These are phyloP conservation scores for Peribatodes rhomboidaria DNA, from an alignment of 2,888 invertebrate species.

Conservation along the genomic window DNA sequence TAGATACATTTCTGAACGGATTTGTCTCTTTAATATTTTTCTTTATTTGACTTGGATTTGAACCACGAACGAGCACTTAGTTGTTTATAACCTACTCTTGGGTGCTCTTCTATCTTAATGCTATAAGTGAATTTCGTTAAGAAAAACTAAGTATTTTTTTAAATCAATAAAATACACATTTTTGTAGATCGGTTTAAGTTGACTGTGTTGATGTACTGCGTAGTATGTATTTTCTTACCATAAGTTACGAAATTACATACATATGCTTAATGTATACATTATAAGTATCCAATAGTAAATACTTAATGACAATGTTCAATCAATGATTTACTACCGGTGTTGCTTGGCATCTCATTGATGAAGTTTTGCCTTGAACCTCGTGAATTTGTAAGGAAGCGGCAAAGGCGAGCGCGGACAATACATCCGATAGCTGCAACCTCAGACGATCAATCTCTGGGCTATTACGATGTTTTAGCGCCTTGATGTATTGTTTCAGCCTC, in stretches of 20 bases:
- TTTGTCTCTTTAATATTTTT: conserved; percentile 33
- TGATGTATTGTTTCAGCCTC: conserved; percentile 85
- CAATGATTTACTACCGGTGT: not conserved
- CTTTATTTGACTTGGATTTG: not conserved
- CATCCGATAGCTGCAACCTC: conserved; percentile 73
- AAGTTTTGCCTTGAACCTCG: conserved; percentile 26
- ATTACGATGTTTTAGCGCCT: conserved; percentile 85
- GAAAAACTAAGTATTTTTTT: too few relatives aligned
- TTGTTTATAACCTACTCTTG: not conserved
- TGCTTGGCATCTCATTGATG: conserved; percentile 7
- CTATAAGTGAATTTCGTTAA: too few relatives aligned
- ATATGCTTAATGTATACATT: too few relatives aligned
- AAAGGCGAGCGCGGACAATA: conserved; percentile 65
- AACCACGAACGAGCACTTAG: not conserved
- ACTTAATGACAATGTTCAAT: not conserved
- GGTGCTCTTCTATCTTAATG: not conserved
- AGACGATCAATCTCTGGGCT: conserved; percentile 83
- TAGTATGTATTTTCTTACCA: too few relatives aligned
- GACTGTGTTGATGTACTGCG: too few relatives aligned
- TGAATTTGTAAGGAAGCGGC: conserved; percentile 49
- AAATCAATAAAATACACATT: too few relatives aligned
- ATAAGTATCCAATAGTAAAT: too few relatives aligned
- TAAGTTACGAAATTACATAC: too few relatives aligned
- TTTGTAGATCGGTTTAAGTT: too few relatives aligned
- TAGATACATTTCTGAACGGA: conserved; percentile 59